Base-by-base conservation (phyloP, 2,113 vertebrate species). In the Poicephalus gulielmi region DNA sequence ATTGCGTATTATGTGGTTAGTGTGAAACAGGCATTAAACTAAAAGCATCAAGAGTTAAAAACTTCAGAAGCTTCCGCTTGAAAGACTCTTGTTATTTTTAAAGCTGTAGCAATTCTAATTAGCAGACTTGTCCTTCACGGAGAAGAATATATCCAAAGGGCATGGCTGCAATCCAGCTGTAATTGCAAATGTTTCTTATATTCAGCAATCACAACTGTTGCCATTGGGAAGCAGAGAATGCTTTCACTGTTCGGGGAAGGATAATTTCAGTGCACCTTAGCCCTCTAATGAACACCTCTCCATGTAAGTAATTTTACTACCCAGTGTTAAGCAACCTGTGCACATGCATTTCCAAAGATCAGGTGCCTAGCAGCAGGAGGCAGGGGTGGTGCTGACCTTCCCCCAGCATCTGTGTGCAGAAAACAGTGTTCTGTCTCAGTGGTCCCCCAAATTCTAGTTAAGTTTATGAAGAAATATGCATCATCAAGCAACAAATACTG, bases 91-190 rank as follows among this genome's bases (percentile, higher is more conserved):
- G 69, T 92, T 92, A 86, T 60, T 96, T 96, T 95, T 87, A 81
- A 55, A 94, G 74, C 90, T 77, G 87, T 84, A 90, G 74, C 87
- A 79, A 35, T 74, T 80, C 76, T 94, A 86, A 90, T 93, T 90
- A 96, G 69, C 47, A 49, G 73, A 60, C 41, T 73, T 92, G 64
- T 85, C 91, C 82, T 96, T 95, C 76, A 33, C 46, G 24, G 62
- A 39, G 84, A 91, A 95, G 80, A 76, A 60, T 44, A 39, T 85
- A 60, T 83, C 92, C 88, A 39, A 80, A 88, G 90, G 97, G 94
- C 69, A 93, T 95, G 95, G 92, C 91, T 81, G 27, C 30, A 62
- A 49, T 95, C 91, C 96, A 95, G 88, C 79, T 77, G 64, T 71
- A 91, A 70, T 73, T 94, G 73, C 19, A 3, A 55, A 73, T 43